A percentile compares a stretch with the other conserved stretches of the same genome.
phyloP scores from a whole-genome alignment of 2,888 invertebrate species.

The Dynastes hyllus region DNA sequence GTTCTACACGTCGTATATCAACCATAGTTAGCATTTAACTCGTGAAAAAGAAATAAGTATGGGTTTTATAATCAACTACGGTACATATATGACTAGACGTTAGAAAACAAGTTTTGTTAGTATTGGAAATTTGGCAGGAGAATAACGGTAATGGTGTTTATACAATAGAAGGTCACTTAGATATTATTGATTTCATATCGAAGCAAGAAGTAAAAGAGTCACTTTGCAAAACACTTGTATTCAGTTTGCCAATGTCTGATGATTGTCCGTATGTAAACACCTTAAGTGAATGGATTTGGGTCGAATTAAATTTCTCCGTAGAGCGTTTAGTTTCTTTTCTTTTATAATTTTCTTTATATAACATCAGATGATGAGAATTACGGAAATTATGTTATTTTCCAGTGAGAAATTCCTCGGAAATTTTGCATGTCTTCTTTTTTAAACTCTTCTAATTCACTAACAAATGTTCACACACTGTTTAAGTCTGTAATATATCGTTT shows the following conservation, averaged over 20 bases:
- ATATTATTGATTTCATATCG: not conserved
- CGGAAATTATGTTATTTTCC: constrained; percentile 20
- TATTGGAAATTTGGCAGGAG: constrained; percentile 38
- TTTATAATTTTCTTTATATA: constrained; percentile 36
- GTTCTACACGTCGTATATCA: constrained; percentile 30
- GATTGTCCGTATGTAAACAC: constrained; percentile 24
- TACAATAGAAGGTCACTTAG: constrained; percentile 26
- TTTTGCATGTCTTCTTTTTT: not conserved
- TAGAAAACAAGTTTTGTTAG: constrained; percentile 43
- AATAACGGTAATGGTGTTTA: constrained; percentile 34
- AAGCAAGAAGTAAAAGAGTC: constrained; percentile 14
- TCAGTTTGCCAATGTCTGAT: constrained; percentile 25
- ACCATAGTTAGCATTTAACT: constrained; percentile 15
- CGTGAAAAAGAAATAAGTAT: constrained; percentile 19
- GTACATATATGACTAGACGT: not conserved
- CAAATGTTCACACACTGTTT: not conserved
- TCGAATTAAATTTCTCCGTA: constrained; percentile 54
- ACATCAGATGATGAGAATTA: not conserved
- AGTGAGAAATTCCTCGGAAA: constrained; percentile 10
- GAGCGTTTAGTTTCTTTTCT: constrained; percentile 24
- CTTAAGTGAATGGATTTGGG: constrained; percentile 56
- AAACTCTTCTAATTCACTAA: constrained; percentile 18
- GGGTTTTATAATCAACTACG: not conserved
- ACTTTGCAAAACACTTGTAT: constrained; percentile 7
- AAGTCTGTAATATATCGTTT: not conserved